These are phyloP conservation scores for Orthonychiurus folsomi DNA, from an alignment of 2,888 invertebrate genomes.

Conservation along the genomic window DNA sequence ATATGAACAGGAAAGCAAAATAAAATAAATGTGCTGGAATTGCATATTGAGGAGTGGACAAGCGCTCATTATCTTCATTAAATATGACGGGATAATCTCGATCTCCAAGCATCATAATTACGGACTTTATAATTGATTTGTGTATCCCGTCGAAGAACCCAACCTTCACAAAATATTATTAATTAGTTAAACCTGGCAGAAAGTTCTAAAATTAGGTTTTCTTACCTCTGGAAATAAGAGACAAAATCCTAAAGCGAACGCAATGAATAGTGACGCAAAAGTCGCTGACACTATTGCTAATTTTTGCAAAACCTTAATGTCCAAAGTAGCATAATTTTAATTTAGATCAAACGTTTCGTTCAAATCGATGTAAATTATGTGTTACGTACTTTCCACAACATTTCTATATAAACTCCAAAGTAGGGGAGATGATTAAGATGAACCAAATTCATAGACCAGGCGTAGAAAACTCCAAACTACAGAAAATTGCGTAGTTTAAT, in stretches of 20 bases:
- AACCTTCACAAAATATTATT: slow-evolving; percentile 12
- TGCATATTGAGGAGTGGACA: slow-evolving; percentile 22
- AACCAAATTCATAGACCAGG: slow-evolving; percentile 78
- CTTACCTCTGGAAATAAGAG: slow-evolving; percentile 57
- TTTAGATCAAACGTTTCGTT: no score
- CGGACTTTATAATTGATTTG: slow-evolving; percentile 26
- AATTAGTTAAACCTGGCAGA: not conserved
- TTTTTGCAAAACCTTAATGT: slow-evolving; percentile 14
- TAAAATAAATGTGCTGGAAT: slow-evolving; percentile 37
- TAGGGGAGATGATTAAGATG: slow-evolving; percentile 75
- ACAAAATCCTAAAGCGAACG: slow-evolving; percentile 69
- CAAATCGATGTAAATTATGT: no score
- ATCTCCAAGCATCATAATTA: slow-evolving; percentile 41
- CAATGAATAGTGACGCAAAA: slow-evolving; percentile 68
- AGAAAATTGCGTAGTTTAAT: not conserved
- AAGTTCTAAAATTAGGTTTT: not conserved
- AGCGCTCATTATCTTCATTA: slow-evolving; percentile 19
- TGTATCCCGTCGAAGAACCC: slow-evolving; percentile 15
- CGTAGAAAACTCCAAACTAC: slow-evolving; percentile 57
- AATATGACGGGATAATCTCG: slow-evolving; percentile 37
- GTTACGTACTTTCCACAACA: slow-evolving; percentile 71
- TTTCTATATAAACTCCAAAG: slow-evolving; percentile 76
- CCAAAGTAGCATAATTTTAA: no score
- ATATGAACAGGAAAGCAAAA: slow-evolving; percentile 36
- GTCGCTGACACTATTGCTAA: slow-evolving; percentile 56